Conservation (phyloP, 2,888 invertebrate species). For the Xiphydria camelus region DNA sequence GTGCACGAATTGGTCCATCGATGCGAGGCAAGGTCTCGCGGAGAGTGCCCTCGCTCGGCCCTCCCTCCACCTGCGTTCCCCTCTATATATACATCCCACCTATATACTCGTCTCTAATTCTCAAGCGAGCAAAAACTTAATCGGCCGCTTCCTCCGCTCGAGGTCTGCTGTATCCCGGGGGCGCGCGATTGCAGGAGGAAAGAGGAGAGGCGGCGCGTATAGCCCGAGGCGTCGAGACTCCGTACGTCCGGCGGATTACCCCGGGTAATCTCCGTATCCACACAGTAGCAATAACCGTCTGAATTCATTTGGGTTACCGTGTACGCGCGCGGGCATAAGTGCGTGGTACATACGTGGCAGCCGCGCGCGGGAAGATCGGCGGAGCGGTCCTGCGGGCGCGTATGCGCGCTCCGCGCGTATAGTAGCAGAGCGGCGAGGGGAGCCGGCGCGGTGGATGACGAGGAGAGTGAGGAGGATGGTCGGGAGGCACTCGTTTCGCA, state of each 20-base stretch:
- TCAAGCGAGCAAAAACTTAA: conserved; percentile 51
- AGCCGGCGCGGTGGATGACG: conserved; percentile 3
- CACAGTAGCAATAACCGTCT: conserved; percentile 34
- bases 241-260: conserved; percentile 27
- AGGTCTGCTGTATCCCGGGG: neutral
- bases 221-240: conserved; percentile 1
- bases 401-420: too few species aligned
- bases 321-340: neutral
- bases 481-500: conserved; percentile 30
- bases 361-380: too few species aligned
- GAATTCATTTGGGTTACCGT: conserved; percentile 30
- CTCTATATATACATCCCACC: too few species aligned
- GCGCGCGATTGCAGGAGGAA: neutral
- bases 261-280: conserved; percentile 36
- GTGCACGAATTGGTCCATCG: conserved; percentile 14
- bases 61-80: neutral
- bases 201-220: conserved; percentile 2
- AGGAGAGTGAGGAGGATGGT: conserved; percentile 3
- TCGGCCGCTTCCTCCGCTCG: conserved; percentile 48
- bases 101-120: conserved; percentile 52
- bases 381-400: too few species aligned
- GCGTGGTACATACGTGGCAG: too few species aligned
- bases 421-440: conserved; percentile 14
- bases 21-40: neutral
- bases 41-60: neutral